Evolutionary conservation across 23 tunicate genomes (phyloP).

Genomic region (Ciona savignyi): DNA sequence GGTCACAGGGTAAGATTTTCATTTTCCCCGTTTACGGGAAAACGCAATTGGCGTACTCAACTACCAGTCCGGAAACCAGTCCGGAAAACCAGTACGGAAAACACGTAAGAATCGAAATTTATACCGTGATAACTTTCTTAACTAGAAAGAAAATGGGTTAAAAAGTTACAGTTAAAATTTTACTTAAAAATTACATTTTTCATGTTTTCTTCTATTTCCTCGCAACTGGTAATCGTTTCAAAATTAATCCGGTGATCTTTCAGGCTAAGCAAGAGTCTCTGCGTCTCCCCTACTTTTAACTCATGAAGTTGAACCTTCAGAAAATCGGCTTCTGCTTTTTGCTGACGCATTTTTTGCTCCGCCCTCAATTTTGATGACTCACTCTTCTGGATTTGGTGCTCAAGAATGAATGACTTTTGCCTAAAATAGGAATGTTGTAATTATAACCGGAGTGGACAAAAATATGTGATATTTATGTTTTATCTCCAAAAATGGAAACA

Average conservation of each 20-base stretch:
- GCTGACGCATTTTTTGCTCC: constrained; percentile 1
- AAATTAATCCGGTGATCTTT: constrained; percentile 14
- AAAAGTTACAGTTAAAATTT: neutral
- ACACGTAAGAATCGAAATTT: too few relatives aligned
- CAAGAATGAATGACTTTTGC: neutral
- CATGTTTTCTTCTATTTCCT: neutral
- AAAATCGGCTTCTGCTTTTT: neutral
- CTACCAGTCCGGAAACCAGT: too few relatives aligned
- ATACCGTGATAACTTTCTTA: too few relatives aligned
- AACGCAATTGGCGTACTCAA: too few relatives aligned
- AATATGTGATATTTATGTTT: too few relatives aligned
- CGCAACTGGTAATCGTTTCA: neutral
- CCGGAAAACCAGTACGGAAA: too few relatives aligned
- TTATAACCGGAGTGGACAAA: too few relatives aligned
- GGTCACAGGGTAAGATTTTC: too few relatives aligned
- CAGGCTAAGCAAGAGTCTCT: constrained; percentile 35
- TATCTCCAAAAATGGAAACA: too few relatives aligned
- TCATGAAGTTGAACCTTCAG: constrained; percentile 15
- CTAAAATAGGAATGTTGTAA: neutral
- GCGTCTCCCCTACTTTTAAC: constrained; percentile 6
- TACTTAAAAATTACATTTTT: neutral
- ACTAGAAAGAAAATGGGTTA: too few relatives aligned
- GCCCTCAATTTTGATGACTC: neutral
- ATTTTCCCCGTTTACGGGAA: too few relatives aligned
- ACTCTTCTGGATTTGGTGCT: neutral